phyloP scores from a whole-genome alignment of 2,797 vertebrate species.

The Apogon hyalosoma region DNA sequence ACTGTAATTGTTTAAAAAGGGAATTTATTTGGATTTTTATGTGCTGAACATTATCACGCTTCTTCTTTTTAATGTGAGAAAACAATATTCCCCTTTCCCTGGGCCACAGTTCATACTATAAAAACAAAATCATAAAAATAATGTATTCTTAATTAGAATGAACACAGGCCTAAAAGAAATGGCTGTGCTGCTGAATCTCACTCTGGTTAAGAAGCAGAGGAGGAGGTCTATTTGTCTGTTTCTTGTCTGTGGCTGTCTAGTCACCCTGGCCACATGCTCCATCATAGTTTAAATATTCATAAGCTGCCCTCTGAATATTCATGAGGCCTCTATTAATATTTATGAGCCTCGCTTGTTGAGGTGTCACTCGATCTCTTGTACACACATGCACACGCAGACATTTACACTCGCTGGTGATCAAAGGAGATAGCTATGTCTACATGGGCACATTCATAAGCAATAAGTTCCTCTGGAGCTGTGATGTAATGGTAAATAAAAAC shows the following conservation, averaged over 20 bases:
- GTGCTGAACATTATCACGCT: conserved; percentile 6
- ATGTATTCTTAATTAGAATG: conserved; percentile 68
- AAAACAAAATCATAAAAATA: conserved; percentile 59
- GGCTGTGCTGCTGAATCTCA: conserved; percentile 25
- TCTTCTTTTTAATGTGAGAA: conserved; percentile 13
- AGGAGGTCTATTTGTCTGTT: conserved; percentile 77
- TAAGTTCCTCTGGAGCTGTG: conserved; percentile 33
- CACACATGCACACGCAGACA: conserved; percentile 55
- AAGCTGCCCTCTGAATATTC: conserved; percentile 70
- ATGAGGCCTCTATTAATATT: conserved; percentile 75
- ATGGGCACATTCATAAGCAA: conserved; percentile 25
- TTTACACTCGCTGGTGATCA: conserved; percentile 59
- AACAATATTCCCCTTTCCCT: conserved; percentile 43
- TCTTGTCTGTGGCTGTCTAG: conserved; percentile 77
- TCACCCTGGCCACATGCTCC: conserved; percentile 72
- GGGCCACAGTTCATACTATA: conserved; percentile 34
- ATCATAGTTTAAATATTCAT: conserved; percentile 84
- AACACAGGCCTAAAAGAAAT: conserved; percentile 53
- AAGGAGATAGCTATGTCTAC: conserved; percentile 45
- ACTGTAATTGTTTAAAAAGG: too few relatives aligned
- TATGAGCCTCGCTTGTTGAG: conserved; percentile 76
- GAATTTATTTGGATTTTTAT: too few relatives aligned
- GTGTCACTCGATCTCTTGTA: conserved; percentile 75
- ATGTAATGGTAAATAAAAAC: conserved; percentile 51
- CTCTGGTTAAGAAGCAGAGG: conserved; percentile 56